Percentiles rank a stretch among this genome's conserved stretches.
Evolutionary conservation across 2,888 invertebrate species (phyloP).

Genomic region (Auanema freiburgensis): DNA sequence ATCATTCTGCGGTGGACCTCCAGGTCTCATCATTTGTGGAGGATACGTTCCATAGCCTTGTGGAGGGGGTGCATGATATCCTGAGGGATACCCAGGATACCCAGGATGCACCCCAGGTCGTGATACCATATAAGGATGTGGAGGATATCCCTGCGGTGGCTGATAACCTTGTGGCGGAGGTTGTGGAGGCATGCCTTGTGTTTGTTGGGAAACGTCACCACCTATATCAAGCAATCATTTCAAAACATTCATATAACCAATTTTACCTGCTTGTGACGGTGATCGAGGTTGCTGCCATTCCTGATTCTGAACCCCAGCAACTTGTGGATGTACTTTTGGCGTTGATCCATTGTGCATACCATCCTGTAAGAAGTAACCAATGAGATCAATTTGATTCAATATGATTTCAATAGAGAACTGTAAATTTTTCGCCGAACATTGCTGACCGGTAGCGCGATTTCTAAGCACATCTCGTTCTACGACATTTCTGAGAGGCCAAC

Average conservation of each 20-base stretch:
- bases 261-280: not conserved
- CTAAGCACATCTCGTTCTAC: no score
- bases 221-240: no score
- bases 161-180: not conserved
- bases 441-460: no score
- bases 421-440: no score
- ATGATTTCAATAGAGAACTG: not conserved
- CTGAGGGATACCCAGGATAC: slow-evolving; percentile 19
- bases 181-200: slow-evolving; percentile 8
- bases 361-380: not conserved
- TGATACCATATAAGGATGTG: not conserved
- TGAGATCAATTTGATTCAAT: not conserved
- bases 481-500: not conserved
- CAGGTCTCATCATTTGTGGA: slow-evolving; percentile 42
- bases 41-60: slow-evolving; percentile 9
- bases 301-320: slow-evolving; percentile 12
- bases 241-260: no score
- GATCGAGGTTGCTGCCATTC: slow-evolving; percentile 17
- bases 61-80: slow-evolving; percentile 11
- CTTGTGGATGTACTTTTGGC: slow-evolving; percentile 1
- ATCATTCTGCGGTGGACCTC: slow-evolving; percentile 29
- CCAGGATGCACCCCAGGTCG: slow-evolving; percentile 20
- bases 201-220: not conserved
- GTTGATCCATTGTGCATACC: not conserved
- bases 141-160: slow-evolving; percentile 11